A percentile compares a stretch with the other conserved stretches of the same genome.
phyloP scores from a whole-genome alignment of 2,113 vertebrate genomes.

The Stigmatopora argus region DNA sequence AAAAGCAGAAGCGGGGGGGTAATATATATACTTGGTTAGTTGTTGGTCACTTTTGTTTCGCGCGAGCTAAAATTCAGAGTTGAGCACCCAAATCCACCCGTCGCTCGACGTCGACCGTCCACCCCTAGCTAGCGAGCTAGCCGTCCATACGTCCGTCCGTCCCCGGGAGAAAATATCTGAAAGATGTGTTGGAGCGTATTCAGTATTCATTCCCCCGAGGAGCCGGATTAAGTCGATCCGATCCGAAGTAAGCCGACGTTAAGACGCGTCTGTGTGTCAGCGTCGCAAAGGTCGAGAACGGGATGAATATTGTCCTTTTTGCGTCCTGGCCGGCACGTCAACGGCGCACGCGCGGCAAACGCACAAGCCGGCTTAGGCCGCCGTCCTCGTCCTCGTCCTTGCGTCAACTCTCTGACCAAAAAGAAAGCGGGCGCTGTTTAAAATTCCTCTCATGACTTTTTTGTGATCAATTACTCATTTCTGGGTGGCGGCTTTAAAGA shows the following conservation, averaged over 20 bases:
- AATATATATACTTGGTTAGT: not conserved
- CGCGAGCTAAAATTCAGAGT: not conserved
- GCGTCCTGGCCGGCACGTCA: not conserved
- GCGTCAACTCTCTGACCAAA: not conserved
- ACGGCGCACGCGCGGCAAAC: not conserved
- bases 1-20: slow-evolving; percentile 13
- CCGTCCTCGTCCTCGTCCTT: not conserved
- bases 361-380: not conserved
- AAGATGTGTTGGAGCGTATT: not conserved
- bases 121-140: not conserved
- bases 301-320: not conserved
- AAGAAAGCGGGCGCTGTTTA: not conserved
- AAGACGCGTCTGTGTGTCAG: not conserved
- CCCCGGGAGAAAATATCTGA: too few species aligned
- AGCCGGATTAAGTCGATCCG: slow-evolving; percentile 2
- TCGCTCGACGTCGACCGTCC: not conserved
- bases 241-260: not conserved
- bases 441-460: slow-evolving; percentile 34
- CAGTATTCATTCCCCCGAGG: slow-evolving; percentile 1
- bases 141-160: too few species aligned
- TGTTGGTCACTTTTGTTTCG: not conserved
- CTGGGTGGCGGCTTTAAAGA: slow-evolving; percentile 52
- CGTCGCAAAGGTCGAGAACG: not conserved
- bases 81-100: not conserved
- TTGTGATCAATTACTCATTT: slow-evolving; percentile 57